These are phyloP conservation scores for Siniperca undulata DNA, from an alignment of 2,797 vertebrate species.

Conservation along the genomic window DNA sequence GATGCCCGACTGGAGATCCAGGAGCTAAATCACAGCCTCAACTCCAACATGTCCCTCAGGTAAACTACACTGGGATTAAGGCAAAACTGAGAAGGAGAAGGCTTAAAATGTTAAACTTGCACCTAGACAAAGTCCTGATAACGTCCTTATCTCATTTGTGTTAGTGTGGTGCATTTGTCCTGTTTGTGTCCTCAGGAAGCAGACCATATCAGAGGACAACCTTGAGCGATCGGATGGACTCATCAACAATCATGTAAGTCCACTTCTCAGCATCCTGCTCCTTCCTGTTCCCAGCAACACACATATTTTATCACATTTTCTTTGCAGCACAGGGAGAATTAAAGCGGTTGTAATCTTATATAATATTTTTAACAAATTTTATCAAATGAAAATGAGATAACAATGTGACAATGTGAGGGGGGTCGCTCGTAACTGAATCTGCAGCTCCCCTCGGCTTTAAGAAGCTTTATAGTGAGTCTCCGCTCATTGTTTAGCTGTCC, in stretches of 20 bases:
- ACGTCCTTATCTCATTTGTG: neutral
- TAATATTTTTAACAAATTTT: neutral
- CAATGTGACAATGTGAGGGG: neutral
- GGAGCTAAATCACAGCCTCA: conserved; percentile 35
- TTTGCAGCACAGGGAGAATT: neutral
- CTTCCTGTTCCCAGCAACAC: neutral
- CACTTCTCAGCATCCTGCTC: neutral
- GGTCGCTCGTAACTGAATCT: neutral
- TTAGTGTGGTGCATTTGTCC: neutral
- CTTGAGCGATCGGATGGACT: conserved; percentile 19
- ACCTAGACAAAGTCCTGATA: neutral
- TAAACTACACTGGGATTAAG: conserved; percentile 20
- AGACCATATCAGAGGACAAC: conserved; percentile 67
- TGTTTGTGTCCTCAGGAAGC: conserved; percentile 73
- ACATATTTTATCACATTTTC: neutral
- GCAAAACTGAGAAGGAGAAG: neutral
- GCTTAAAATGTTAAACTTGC: neutral
- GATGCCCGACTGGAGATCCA: conserved; percentile 51
- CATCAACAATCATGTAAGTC: conserved; percentile 64
- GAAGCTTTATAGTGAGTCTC: neutral
- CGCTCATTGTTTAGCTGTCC: neutral
- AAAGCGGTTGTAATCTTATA: neutral
- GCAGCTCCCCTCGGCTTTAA: neutral
- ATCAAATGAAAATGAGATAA: neutral
- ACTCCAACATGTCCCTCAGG: conserved; percentile 64